Percentiles rank a stretch among this genome's conserved stretches.
Conservation (phyloP, 2,797 vertebrate species). For the Eurystomus glaucurus region DNA sequence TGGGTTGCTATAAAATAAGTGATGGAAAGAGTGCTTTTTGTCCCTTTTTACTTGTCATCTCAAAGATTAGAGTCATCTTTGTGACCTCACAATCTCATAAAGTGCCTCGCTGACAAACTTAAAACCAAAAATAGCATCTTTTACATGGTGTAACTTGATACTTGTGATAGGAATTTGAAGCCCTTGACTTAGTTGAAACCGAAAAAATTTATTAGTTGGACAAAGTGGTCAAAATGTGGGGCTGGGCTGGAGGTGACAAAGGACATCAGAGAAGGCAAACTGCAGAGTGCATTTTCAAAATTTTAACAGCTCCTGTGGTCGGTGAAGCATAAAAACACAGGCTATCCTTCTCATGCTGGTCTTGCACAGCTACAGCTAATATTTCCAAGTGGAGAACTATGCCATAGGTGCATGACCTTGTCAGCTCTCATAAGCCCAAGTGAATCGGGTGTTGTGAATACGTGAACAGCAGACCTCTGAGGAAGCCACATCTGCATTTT, state of each 20-base stretch:
- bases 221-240: background rate
- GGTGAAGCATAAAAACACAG: conserved; percentile 36
- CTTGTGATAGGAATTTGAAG: background rate
- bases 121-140: background rate
- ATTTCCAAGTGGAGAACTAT: conserved; percentile 23
- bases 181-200: background rate
- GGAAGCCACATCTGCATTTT: background rate
- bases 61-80: conserved; percentile 4
- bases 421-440: conserved; percentile 40
- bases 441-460: background rate
- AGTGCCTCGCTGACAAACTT: conserved; percentile 6
- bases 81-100: background rate
- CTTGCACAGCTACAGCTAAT: conserved; percentile 23
- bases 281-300: conserved; percentile 29
- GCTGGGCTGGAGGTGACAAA: conserved; percentile 20
- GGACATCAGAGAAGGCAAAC: background rate
- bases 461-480: background rate
- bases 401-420: conserved; percentile 30
- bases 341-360: background rate
- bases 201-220: background rate
- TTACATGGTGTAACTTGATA: background rate
- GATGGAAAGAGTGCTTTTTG: background rate
- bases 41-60: conserved; percentile 27
- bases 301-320: background rate
- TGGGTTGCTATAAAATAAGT: background rate